These are phyloP conservation scores for Chymomyza amoena DNA, from an alignment of 2,888 invertebrate species.

Conservation along the genomic window DNA sequence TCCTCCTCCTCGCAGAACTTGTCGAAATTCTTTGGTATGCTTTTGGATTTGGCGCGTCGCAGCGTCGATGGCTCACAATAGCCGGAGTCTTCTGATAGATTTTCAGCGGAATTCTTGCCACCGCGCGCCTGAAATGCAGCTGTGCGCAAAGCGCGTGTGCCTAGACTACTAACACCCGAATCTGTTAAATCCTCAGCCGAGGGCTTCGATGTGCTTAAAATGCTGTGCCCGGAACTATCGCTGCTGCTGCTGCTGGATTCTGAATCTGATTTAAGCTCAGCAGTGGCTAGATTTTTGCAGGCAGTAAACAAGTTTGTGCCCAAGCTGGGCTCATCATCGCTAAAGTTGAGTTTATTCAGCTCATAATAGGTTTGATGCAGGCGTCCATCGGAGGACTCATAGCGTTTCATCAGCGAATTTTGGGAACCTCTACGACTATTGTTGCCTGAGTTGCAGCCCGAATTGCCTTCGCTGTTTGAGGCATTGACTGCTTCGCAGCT, in stretches of 20 bases:
- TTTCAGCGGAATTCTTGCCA: conserved; percentile 85
- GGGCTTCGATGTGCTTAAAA: conserved; percentile 55
- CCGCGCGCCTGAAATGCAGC: conserved; percentile 45
- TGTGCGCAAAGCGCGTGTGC: conserved; percentile 12
- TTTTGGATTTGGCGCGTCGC: conserved; percentile 77
- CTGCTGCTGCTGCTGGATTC: conserved; percentile 55
- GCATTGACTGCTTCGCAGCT: conserved; percentile 63
- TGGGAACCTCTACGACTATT: conserved; percentile 73
- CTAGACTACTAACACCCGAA: conserved; percentile 8
- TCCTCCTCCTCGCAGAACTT: conserved; percentile 78
- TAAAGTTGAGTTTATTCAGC: conserved; percentile 76
- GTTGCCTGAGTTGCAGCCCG: conserved; percentile 64
- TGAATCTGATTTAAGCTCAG: conserved; percentile 68
- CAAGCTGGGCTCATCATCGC: conserved; percentile 50
- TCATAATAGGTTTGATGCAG: conserved; percentile 78
- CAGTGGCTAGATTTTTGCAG: conserved; percentile 40
- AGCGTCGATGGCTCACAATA: conserved; percentile 82
- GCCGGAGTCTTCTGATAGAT: conserved; percentile 89
- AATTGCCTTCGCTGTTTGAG: conserved; percentile 44
- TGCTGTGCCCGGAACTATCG: conserved; percentile 59
- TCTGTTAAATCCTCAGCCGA: conserved; percentile 47
- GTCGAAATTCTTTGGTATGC: conserved; percentile 79
- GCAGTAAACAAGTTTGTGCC: conserved; percentile 35
- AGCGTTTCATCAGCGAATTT: conserved; percentile 73
- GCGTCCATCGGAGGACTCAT: conserved; percentile 75